phyloP scores from a whole-genome alignment of 2,797 vertebrate species.

The Centroberyx gerrardi region DNA sequence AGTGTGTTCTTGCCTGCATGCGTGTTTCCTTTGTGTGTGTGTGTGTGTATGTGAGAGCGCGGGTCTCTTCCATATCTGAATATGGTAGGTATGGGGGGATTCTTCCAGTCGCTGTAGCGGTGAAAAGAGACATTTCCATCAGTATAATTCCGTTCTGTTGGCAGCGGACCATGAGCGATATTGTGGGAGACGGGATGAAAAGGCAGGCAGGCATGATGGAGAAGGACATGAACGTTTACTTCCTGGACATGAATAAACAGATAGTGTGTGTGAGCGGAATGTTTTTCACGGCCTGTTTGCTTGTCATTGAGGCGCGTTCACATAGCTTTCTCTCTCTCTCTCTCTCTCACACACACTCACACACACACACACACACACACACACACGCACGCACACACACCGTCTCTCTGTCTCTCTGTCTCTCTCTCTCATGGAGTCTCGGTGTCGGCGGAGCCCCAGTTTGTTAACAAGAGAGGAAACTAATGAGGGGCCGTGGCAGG shows the following conservation, averaged over 20 bases:
- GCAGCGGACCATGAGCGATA: slow-evolving; percentile 51
- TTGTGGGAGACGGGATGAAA: slow-evolving; percentile 60
- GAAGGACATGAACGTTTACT: slow-evolving; percentile 59
- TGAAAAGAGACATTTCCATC: slow-evolving; percentile 64
- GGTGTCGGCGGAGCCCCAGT: slow-evolving; percentile 50
- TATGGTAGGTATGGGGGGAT: slow-evolving; percentile 34
- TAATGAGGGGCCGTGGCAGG: slow-evolving; percentile 73
- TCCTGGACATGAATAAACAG: slow-evolving; percentile 64
- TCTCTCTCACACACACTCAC: slow-evolving; percentile 3
- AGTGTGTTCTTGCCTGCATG: slow-evolving; percentile 1
- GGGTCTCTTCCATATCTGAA: slow-evolving; percentile 55
- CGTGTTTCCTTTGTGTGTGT: not conserved
- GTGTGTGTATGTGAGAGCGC: slow-evolving; percentile 16
- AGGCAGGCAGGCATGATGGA: slow-evolving; percentile 60
- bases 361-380: slow-evolving; percentile 16
- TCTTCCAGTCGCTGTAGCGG: slow-evolving; percentile 42
- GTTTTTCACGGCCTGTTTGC: slow-evolving; percentile 67
- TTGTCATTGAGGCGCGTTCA: slow-evolving; percentile 59
- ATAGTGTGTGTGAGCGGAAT: slow-evolving; percentile 63
- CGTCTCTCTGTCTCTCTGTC: slow-evolving; percentile 11
- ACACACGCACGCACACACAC: slow-evolving; percentile 24
- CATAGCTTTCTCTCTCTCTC: slow-evolving; percentile 9
- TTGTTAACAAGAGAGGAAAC: slow-evolving; percentile 70
- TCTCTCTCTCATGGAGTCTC: slow-evolving; percentile 40
- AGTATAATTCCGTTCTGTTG: slow-evolving; percentile 52